phyloP scores from a whole-genome alignment of 2,888 invertebrate genomes.

The Leistus spinibarbis region DNA sequence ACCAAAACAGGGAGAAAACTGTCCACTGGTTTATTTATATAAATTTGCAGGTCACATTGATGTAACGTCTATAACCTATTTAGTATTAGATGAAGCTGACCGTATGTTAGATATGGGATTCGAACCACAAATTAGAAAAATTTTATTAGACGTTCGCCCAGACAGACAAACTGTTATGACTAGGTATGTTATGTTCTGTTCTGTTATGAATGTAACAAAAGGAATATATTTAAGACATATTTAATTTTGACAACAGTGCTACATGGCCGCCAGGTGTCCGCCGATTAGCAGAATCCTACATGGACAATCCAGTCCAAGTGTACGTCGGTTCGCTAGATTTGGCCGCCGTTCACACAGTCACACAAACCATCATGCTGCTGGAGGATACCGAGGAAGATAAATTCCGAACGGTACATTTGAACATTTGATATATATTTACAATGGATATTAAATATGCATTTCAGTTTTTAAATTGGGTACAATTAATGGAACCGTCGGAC shows the following conservation, averaged over 20 bases:
- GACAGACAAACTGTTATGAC: constrained; percentile 97
- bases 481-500: constrained; percentile 72
- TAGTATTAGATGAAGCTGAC: constrained; percentile 92
- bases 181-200: constrained; percentile 64
- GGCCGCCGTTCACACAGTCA: constrained; percentile 87
- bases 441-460: constrained; percentile 34
- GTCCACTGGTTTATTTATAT: not conserved
- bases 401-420: constrained; percentile 61
- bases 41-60: constrained; percentile 68
- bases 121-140: constrained; percentile 85
- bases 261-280: constrained; percentile 94
- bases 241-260: constrained; percentile 63
- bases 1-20: not conserved
- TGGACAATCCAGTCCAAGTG: constrained; percentile 88
- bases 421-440: constrained; percentile 37
- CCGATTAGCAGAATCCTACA: constrained; percentile 82
- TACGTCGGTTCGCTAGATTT: constrained; percentile 88
- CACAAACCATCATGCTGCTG: constrained; percentile 77
- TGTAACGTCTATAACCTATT: constrained; percentile 80
- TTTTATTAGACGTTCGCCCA: constrained; percentile 79
- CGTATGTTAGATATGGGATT: constrained; percentile 89
- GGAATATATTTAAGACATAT: not conserved
- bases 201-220: too few species aligned
- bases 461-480: constrained; percentile 72
- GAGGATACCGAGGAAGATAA: constrained; percentile 73